Base-by-base conservation (phyloP, 2,797 vertebrate species). In the Acanthurus lineatus region DNA sequence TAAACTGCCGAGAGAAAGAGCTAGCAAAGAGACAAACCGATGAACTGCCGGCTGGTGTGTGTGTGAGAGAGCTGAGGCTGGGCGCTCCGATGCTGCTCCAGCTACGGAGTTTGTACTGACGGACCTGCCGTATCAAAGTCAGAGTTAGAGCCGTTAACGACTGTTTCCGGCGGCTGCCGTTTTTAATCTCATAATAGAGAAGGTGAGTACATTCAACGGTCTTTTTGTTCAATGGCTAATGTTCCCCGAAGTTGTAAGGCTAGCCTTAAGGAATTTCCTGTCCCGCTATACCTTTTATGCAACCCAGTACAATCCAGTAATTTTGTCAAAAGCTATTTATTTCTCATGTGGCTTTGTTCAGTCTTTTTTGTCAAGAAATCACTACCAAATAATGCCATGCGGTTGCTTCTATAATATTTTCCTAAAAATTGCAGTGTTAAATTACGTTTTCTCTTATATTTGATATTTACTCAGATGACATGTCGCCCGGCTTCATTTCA, bases 1-100 rank as follows among this genome's bases (percentile, higher is more conserved):
- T 93, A 93, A 92, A 92, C 88, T 82, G 87, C 35, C 52, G 67
- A 79, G 87, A 91, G 89, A 91, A 88, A 78, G 79, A 86, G 70
- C 73, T 22, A 85, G 88, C 77, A 62, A 17, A 88, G 81, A 79
- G 87, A 87, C 71, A 91, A 67, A 77, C 85, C 45, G 88, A 89
- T 62, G 84, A 87, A 19, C 80, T 32, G 69, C 87, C 76, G 75
- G 84, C 62, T 17, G 61, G 73, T 60, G 81, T 22, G 81, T 59
- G 54, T 44, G 71, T 40, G 60, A 59, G 54, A 40, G 45, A 77
- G 81, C 65, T 48, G 77, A 90, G 72, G 78, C 77, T 74, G 77
- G 64, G 35, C 48, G 69, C 76, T 59, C 81, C 64, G 81, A 75
- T 86, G 88, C 80, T 86, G 87, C 79, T 91, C 81, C 82, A 40